phyloP scores from a whole-genome alignment of 2,888 invertebrate species.

The Diadegma fenestrale region DNA sequence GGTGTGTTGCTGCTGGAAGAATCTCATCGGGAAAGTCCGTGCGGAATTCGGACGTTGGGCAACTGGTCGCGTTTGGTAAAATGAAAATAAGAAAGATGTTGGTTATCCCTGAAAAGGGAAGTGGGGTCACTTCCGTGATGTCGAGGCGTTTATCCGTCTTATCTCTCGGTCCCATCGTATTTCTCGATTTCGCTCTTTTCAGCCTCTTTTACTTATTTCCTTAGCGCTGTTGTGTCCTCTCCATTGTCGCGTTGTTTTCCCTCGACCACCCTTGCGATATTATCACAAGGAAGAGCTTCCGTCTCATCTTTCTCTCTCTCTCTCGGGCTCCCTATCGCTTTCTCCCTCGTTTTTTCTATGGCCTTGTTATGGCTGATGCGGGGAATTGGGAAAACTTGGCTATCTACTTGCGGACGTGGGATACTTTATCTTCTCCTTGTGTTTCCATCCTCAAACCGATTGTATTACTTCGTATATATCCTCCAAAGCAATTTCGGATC shows the following conservation, averaged over 20 bases:
- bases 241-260: constrained; percentile 66
- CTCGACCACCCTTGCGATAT: constrained; percentile 61
- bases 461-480: constrained; percentile 62
- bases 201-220: constrained; percentile 51
- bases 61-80: constrained; percentile 3
- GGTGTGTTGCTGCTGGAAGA: neutral
- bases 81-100: constrained; percentile 48
- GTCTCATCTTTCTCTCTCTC: constrained; percentile 11
- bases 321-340: neutral
- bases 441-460: constrained; percentile 51
- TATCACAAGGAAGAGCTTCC: constrained; percentile 56
- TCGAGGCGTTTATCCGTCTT: constrained; percentile 48
- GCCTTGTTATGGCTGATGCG: constrained; percentile 22
- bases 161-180: constrained; percentile 58
- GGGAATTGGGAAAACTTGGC: constrained; percentile 54
- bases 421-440: constrained; percentile 51
- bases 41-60: constrained; percentile 14
- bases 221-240: constrained; percentile 36
- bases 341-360: neutral
- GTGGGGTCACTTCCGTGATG: constrained; percentile 57
- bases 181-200: constrained; percentile 24
- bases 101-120: constrained; percentile 60
- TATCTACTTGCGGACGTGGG: constrained; percentile 59
- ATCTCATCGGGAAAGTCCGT: constrained; percentile 11
- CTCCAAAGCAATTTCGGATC: constrained; percentile 51